Evolutionary conservation across 2,888 invertebrate genomes (phyloP), one percentile per base, ranked within the genome.

Genomic region (Melanotus villosus): DNA sequence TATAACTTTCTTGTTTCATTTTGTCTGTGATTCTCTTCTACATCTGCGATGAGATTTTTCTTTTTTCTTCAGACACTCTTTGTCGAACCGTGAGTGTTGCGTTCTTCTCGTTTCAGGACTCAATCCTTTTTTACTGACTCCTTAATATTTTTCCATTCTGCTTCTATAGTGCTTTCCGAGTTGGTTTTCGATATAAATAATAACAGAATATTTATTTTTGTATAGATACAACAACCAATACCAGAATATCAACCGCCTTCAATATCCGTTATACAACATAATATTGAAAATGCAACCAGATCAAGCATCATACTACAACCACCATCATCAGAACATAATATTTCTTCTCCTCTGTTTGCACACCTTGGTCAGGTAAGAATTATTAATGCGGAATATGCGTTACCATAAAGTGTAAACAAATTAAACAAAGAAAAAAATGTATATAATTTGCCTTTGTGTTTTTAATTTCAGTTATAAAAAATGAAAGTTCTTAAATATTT

Each of bases 271-370:
- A 73, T 80, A 7, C 83, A 83, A 69, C 82, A 83, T 71, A 83
- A 82, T 64, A 80, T 84, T 32, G 84, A 83, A 73, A 83, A 82
- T 70, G 82, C 83, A 2, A 84, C 83, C 1, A 80, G 83, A 71
- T 84, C 85, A 4, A 88, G 88, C 78, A 88, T 88, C 38, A 88
- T 89, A 68, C 76, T 88, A 18, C 88, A 88, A 76, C 88, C 88
- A 9, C 87, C 88, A 0, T 79, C 81, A 1, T 77, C 76, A 10
- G 81, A 81, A 68, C 80, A 80, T 36, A 78, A 77, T 45, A 80
- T 84, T 50, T 81, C 84, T 9, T 84, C 85, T n/a, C 85, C 85
- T 36, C 79, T 87, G 52, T 86, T 87, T 76, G 84, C 86, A 16
- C 87, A 87, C 78, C 80, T 87, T 47, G 86, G 86, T 60, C 86